Evolutionary conservation across 37 sponge, comb jelly and placozoan genomes (phyloP).

Genomic region (Petrosia ficiformis): DNA sequence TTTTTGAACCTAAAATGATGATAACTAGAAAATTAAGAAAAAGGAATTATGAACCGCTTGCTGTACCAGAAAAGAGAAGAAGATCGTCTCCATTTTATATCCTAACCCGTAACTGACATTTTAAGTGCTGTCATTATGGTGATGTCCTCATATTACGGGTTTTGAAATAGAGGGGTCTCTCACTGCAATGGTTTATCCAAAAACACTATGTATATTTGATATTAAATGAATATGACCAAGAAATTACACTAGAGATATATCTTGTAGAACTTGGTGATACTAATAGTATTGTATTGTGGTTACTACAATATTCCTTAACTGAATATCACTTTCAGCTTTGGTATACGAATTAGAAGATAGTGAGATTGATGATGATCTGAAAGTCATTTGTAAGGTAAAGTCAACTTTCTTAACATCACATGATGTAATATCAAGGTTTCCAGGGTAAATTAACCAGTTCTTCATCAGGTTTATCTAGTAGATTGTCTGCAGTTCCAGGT

Average conservation of each 20-base stretch:
- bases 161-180: too few relatives aligned
- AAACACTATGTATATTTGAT: too few relatives aligned
- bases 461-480: background rate
- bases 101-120: background rate
- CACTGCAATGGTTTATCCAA: too few relatives aligned
- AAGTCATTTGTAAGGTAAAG: slow-evolving; percentile 69
- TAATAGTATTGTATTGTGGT: too few relatives aligned
- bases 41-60: slow-evolving; percentile 60
- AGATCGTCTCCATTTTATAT: slow-evolving; percentile 47
- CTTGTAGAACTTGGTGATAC: too few relatives aligned
- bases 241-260: too few relatives aligned
- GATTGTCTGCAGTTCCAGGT: background rate
- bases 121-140: background rate
- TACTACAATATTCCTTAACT: too few relatives aligned
- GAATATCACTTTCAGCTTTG: slow-evolving; percentile 35
- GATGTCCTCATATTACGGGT: too few relatives aligned
- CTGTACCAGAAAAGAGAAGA: slow-evolving; percentile 64
- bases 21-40: slow-evolving; percentile 71
- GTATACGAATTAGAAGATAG: slow-evolving; percentile 69
- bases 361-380: slow-evolving; percentile 74
- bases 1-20: slow-evolving; percentile 72
- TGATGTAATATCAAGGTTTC: too few relatives aligned
- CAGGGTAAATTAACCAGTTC: background rate
- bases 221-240: too few relatives aligned
- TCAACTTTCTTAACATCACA: too few relatives aligned